Conservation (phyloP, 2,797 vertebrate genomes). For the Melanotaenia boesemani region DNA sequence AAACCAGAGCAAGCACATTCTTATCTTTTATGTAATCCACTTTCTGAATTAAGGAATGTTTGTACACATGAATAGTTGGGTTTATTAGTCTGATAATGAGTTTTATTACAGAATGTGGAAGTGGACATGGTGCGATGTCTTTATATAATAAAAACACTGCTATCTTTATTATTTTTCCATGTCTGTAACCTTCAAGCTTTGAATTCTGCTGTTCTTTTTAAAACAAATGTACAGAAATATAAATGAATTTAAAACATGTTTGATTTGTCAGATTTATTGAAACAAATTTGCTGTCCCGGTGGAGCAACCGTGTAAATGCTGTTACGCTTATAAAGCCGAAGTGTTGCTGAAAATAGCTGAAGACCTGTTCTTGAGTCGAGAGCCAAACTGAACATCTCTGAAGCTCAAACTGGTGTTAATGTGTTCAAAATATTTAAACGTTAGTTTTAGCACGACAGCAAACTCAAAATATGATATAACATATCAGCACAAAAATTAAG, state of each 20-base stretch:
- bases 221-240: slow-evolving; percentile 40
- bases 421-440: too few species aligned
- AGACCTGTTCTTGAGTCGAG: too few species aligned
- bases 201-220: slow-evolving; percentile 15
- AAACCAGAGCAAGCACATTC: slow-evolving; percentile 7
- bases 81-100: slow-evolving; percentile 7
- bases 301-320: too few species aligned
- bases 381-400: too few species aligned
- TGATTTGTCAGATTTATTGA: neutral
- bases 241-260: slow-evolving; percentile 24
- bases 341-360: too few species aligned
- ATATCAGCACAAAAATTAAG: too few species aligned
- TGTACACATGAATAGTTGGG: slow-evolving; percentile 14
- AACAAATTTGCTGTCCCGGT: too few species aligned
- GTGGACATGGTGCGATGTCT: neutral
- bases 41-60: slow-evolving; percentile 16
- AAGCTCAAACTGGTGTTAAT: too few species aligned
- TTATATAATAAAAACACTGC: slow-evolving; percentile 16
- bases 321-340: too few species aligned
- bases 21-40: neutral
- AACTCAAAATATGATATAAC: too few species aligned
- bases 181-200: slow-evolving; percentile 24
- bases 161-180: slow-evolving; percentile 56
- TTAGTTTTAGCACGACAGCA: too few species aligned
- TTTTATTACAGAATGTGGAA: slow-evolving; percentile 19